Evolutionary conservation across 2,797 vertebrate species (phyloP), one percentile per base, ranked within the genome.

Genomic region (Netta rufina): DNA sequence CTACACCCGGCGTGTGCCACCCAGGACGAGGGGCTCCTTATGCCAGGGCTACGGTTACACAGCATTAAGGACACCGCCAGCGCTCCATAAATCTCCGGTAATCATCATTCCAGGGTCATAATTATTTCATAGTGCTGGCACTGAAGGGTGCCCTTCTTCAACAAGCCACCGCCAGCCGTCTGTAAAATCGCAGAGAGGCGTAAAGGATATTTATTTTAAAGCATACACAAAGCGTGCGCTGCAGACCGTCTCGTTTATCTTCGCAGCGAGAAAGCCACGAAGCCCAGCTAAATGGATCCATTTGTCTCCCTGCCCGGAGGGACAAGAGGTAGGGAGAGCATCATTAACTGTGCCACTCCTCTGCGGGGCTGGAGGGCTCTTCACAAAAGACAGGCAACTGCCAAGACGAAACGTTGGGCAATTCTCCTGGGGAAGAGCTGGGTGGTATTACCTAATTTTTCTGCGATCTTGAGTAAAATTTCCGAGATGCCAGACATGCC

Each of bases 391-490:
- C 25, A 69, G 45, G 27, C 79, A 88, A 72, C 54, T 83, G 95
- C 93, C 93, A 96, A 95, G 70, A 64, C 38, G 32, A 54, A 36
- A 4, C 0, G 6, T 76, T 96, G 91, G 91, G 92, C 84, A 96
- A 95, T 81, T 89, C 93, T 93, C 93, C 61, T 72, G 93, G 91
- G 94, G 92, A 87, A 97, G 76, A 94, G 79, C 89, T 94, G 94
- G 91, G 93, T 93, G 92, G 95, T 88, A 96, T 94, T 96, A 96
- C 87, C 92, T 96, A 96, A 95, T 78, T 70, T 39, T 83, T 75
- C 87, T 83, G 82, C 0, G 1, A 95, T 94, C 95, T 72, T 78
- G 65, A 94, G 87, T 72, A 88, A 70, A 96, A 97, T 91, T 83
- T 92, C 66, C 85, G 77, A 94, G 93, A 95, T 90, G 73, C 54